A percentile compares a stretch with the other conserved stretches of the same genome.
phyloP scores from a whole-genome alignment of 2,113 vertebrate species.

The Poeciliopsis occidentalis region DNA sequence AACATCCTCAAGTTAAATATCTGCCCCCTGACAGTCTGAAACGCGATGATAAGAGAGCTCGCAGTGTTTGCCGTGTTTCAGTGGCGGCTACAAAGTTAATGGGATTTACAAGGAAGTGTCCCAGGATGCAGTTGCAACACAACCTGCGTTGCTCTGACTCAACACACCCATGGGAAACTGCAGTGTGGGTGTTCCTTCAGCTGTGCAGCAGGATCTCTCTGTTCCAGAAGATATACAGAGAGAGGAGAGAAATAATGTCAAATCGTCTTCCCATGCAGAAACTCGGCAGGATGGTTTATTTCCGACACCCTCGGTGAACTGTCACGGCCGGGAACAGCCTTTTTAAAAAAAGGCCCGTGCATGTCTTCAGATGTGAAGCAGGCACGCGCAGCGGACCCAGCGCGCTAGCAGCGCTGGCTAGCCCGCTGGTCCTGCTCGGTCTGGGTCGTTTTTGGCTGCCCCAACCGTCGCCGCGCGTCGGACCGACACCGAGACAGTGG shows the following conservation, averaged over 20 bases:
- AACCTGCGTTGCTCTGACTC: conserved; percentile 52
- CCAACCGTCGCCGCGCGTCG: conserved; percentile 58
- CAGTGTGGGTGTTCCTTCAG: conserved; percentile 44
- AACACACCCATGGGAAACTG: conserved; percentile 55
- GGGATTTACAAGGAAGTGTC: conserved; percentile 41
- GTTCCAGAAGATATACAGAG: conserved; percentile 2
- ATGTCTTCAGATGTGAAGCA: conserved; percentile 28
- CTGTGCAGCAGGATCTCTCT: conserved; percentile 16
- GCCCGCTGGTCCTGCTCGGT: conserved; percentile 34
- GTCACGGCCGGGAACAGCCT: conserved; percentile 32
- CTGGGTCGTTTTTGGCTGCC: conserved; percentile 46
- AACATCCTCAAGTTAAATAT: neutral
- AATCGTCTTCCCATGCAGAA: neutral
- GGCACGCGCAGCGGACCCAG: conserved; percentile 36
- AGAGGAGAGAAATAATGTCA: neutral
- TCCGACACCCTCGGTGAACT: neutral
- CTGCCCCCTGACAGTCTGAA: neutral
- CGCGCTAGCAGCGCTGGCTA: conserved; percentile 51
- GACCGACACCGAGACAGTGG: conserved; percentile 15
- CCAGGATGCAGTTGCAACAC: conserved; percentile 33
- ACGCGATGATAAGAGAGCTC: neutral
- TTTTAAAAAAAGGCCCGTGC: conserved; percentile 37
- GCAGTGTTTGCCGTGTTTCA: neutral
- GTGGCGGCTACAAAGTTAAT: conserved; percentile 10
- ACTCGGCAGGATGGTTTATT: conserved; percentile 4